Evolutionary conservation across 2,888 invertebrate genomes (phyloP).

Genomic region (Ophion costatus): DNA sequence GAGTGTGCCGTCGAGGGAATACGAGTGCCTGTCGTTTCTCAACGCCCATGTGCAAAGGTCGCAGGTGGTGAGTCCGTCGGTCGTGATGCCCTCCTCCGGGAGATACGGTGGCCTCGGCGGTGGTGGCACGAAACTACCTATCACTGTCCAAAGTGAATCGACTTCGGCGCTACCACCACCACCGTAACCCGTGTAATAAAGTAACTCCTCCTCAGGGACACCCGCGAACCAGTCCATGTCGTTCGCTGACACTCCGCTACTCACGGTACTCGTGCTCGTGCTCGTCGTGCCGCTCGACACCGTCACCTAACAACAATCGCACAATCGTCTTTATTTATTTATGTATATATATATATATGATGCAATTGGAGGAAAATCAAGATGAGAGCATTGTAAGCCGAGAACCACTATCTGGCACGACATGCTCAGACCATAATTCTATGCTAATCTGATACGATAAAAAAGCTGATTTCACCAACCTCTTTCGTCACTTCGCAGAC

Average conservation of each 20-base stretch:
- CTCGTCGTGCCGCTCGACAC: slow-evolving; percentile 73
- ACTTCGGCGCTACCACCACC: slow-evolving; percentile 76
- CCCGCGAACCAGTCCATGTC: slow-evolving; percentile 83
- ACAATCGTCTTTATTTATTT: slow-evolving; percentile 21
- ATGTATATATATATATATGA: background rate
- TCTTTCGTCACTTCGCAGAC: too few relatives aligned
- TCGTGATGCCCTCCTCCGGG: slow-evolving; percentile 86
- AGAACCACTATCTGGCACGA: slow-evolving; percentile 18
- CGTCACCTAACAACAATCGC: slow-evolving; percentile 73
- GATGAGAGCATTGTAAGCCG: slow-evolving; percentile 11
- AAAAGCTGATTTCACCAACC: background rate
- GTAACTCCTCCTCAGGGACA: slow-evolving; percentile 81
- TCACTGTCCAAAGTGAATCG: slow-evolving; percentile 82
- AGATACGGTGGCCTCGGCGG: slow-evolving; percentile 88
- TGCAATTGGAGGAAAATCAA: slow-evolving; percentile 9
- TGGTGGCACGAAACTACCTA: slow-evolving; percentile 87
- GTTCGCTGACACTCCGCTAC: slow-evolving; percentile 74
- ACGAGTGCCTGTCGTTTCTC: slow-evolving; percentile 85
- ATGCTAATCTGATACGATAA: slow-evolving; percentile 11
- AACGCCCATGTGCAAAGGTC: slow-evolving; percentile 91
- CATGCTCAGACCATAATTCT: slow-evolving; percentile 27
- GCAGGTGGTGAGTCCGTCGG: slow-evolving; percentile 90
- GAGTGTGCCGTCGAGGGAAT: slow-evolving; percentile 86
- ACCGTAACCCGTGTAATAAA: slow-evolving; percentile 78
- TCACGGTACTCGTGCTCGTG: slow-evolving; percentile 75